These are phyloP conservation scores for Alligator mississippiensis DNA, from an alignment of 2,113 vertebrate genomes.

Conservation along the genomic window DNA sequence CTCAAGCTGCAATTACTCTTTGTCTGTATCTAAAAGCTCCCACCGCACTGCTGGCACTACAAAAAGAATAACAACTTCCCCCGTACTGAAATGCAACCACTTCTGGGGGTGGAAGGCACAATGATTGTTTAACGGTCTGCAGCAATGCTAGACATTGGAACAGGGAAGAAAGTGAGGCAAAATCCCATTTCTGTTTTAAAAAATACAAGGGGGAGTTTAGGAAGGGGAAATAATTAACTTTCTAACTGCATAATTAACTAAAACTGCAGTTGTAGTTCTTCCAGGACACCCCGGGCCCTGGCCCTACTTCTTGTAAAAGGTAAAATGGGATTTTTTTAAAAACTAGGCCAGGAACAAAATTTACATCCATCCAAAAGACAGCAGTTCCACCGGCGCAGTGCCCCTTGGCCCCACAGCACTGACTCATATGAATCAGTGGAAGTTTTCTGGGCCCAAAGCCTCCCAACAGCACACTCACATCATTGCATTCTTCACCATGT, in stretches of 20 bases:
- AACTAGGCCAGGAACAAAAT: neutral
- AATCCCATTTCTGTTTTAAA: slow-evolving; percentile 13
- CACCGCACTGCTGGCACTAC: neutral
- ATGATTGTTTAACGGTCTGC: slow-evolving; percentile 28
- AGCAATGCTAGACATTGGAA: slow-evolving; percentile 3
- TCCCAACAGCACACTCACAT: accelerated
- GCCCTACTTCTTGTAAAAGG: neutral
- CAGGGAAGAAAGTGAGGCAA: slow-evolving; percentile 10
- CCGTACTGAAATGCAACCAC: neutral
- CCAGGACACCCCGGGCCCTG: neutral
- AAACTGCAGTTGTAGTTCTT: neutral
- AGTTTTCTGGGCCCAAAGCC: neutral
- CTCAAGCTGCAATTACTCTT: neutral
- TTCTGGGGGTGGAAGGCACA: neutral
- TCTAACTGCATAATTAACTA: slow-evolving; percentile 8
- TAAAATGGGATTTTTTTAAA: neutral
- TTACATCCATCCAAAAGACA: neutral
- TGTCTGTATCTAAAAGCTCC: neutral
- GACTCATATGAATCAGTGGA: neutral
- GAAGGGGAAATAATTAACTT: slow-evolving; percentile 2
- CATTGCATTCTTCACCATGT: neutral
- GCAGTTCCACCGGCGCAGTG: neutral
- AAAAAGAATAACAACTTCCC: neutral
- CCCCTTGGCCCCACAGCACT: neutral
- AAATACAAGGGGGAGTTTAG: slow-evolving; percentile 7